Evolutionary conservation across 23 tunicate species (phyloP), one percentile per base, ranked within the genome.

Genomic region (Diplosoma virens): DNA sequence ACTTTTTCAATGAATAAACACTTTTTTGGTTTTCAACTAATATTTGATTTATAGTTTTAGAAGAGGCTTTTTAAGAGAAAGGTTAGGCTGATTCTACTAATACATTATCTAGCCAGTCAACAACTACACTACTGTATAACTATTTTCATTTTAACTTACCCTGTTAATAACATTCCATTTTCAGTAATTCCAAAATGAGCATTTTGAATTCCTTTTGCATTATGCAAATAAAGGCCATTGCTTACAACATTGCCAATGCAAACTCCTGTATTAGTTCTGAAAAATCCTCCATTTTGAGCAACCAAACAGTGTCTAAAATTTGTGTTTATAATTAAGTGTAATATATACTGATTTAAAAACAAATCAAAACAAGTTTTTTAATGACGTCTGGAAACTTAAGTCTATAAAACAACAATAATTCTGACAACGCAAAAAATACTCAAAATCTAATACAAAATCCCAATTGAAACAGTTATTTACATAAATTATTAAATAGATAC

Each of bases 261-360:
- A 25, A 52, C 32, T 18, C 81, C 75, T 3, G 83, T 74, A 24
- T 36, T 58, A 6, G 82, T 75, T 74, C 69, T 76, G 56, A 87
- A 87, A 50, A 59, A 87, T 1, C 95, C 95, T 7, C 95, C 95
- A 37, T 87, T 87, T 32, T 87, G 95, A 0, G 95, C 86, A 1
- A 76, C 95, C n/a, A 75, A 18, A 79, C 95, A 87, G 18, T 81
- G 56, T 54, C 95, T 87, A 59, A 33, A 74, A 75, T 2, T n/a
- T n/a, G n/a, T n/a, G n/a, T n/a, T n/a, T n/a, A n/a, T n/a, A n/a
- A n/a, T n/a, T n/a, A n/a, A n/a, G n/a, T n/a, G n/a, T n/a, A n/a
- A n/a, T n/a, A n/a, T n/a, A n/a, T n/a, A n/a, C n/a, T n/a, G n/a
- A n/a, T n/a, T n/a, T n/a, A n/a, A n/a, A n/a, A n/a, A n/a, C n/a